A percentile compares a stretch with the other conserved stretches of the same genome.
phyloP scores from a whole-genome alignment of 2,113 vertebrate genomes.

The Xenopus tropicalis region UCB_Xtro_10.0 CM004444.2:178165001-178165500 shows the following conservation, averaged over 20 bases:
- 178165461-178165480: slow-evolving; percentile 15
- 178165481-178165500: neutral
- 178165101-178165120: slow-evolving; percentile 11
- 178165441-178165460: slow-evolving; percentile 19
- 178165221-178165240: slow-evolving; percentile 2
- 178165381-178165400: slow-evolving; percentile 10
- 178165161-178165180: neutral
- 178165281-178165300: neutral
- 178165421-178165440: slow-evolving; percentile 12
- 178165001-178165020: slow-evolving; percentile 26
- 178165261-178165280: slow-evolving; percentile 15
- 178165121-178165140: slow-evolving; percentile 13
- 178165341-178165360: slow-evolving; percentile 18
- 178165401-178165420: slow-evolving; percentile 21
- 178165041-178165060: slow-evolving; percentile 28
- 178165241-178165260: neutral
- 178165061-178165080: slow-evolving; percentile 32
- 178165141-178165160: slow-evolving; percentile 6
- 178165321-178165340: neutral
- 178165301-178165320: neutral
- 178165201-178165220: slow-evolving; percentile 15
- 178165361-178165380: slow-evolving; percentile 4
- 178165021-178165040: slow-evolving; percentile 21
- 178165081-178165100: slow-evolving; percentile 24
- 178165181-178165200: neutral